A percentile compares a stretch with the other conserved stretches of the same genome.
phyloP scores from a whole-genome alignment of 2,113 vertebrate species.

The Taxidea taxus region DNA sequence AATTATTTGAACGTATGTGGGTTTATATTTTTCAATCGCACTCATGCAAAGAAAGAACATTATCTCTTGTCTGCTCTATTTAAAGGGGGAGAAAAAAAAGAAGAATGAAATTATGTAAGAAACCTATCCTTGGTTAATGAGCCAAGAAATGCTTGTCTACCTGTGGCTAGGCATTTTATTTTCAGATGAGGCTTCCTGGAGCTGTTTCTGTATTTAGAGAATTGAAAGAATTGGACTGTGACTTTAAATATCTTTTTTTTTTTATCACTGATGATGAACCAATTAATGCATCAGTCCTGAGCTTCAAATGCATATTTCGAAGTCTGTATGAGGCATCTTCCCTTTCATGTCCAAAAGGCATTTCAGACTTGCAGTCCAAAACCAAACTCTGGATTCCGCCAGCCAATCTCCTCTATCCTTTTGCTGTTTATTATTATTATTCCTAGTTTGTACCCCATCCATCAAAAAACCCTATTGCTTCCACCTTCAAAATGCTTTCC shows the following conservation, averaged over 20 bases:
- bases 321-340: not conserved
- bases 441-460: not conserved
- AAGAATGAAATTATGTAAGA: not conserved
- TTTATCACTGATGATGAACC: not conserved
- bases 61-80: not conserved
- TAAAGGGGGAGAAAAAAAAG: not conserved
- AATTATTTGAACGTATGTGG: not conserved
- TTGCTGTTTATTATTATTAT: not conserved
- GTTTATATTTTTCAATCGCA: not conserved
- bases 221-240: not conserved
- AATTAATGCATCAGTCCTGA: not conserved
- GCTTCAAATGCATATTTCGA: not conserved
- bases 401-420: not conserved
- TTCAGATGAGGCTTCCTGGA: not conserved
- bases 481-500: not conserved
- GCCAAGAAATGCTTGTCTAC: conserved; percentile 22
- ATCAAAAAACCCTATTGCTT: not conserved
- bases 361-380: not conserved
- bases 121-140: not conserved
- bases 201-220: conserved; percentile 19
- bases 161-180: conserved; percentile 9
- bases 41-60: not conserved
- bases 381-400: not conserved
- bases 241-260: not conserved
- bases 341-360: not conserved